These are phyloP conservation scores for Archilochus colubris DNA, from an alignment of 2,113 vertebrate species.

Conservation along the genomic window DNA sequence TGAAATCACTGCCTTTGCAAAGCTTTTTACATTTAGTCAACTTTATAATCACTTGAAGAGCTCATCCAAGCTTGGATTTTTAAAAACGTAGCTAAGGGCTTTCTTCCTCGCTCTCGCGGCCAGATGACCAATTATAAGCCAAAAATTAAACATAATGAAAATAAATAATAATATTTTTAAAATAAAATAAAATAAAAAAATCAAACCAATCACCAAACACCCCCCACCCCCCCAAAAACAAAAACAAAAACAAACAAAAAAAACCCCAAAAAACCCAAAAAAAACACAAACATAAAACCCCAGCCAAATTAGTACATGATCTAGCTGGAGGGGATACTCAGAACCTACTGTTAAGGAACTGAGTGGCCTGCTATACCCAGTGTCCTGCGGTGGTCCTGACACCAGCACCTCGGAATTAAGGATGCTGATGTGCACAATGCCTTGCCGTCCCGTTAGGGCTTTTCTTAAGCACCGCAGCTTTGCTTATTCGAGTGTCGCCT, in stretches of 20 bases:
- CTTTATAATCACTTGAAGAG: conserved; percentile 58
- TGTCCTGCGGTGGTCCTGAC: not conserved
- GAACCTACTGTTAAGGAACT: not conserved
- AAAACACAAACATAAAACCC: not conserved
- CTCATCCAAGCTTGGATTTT: conserved; percentile 56
- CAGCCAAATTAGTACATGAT: not conserved
- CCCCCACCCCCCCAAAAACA: not conserved
- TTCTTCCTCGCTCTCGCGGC: conserved; percentile 35
- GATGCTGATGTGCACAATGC: not conserved
- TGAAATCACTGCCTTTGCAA: conserved; percentile 57
- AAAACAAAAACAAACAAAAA: not conserved
- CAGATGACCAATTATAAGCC: conserved; percentile 17
- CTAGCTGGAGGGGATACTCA: not conserved
- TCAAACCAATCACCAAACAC: too few species aligned
- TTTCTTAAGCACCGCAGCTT: not conserved
- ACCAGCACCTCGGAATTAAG: not conserved
- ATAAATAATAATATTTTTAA: not conserved
- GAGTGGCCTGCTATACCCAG: not conserved
- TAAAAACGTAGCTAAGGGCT: conserved; percentile 48
- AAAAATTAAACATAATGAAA: conserved; percentile 34
- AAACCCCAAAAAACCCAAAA: too few species aligned
- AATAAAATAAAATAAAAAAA: not conserved
- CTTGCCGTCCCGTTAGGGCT: rapidly evolving
- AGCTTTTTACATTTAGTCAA: conserved; percentile 58
- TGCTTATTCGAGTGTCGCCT: not conserved